Conservation (phyloP, 2,888 invertebrate species). For the Lycocerus yunnanus region DNA sequence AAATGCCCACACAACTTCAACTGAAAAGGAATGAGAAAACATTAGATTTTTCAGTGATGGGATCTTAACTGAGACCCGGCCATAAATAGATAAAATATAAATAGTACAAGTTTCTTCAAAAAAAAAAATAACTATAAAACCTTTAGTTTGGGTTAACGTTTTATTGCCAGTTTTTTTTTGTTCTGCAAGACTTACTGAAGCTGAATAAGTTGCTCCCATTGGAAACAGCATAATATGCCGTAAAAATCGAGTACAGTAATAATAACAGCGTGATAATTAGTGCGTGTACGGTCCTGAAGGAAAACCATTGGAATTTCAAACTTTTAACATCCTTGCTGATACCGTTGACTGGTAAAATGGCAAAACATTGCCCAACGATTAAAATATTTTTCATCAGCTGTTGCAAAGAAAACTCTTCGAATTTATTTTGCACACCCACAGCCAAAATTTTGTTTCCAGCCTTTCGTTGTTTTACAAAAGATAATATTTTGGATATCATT, state of each 20-base stretch:
- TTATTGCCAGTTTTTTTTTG: no score
- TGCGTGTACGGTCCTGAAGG: conserved; percentile 11
- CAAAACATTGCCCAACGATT: conserved; percentile 15
- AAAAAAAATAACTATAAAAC: no score
- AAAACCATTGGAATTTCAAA: conserved; percentile 21
- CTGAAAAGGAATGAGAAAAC: not conserved
- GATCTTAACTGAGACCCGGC: no score
- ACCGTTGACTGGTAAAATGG: conserved; percentile 22
- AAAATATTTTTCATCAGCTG: conserved; percentile 6
- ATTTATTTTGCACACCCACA: not conserved
- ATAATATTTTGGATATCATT: not conserved
- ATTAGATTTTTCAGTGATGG: no score
- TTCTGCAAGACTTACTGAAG: conserved; percentile 10
- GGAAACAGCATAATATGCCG: not conserved
- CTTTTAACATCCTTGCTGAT: not conserved
- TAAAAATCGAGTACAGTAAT: not conserved
- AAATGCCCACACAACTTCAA: conserved; percentile 25
- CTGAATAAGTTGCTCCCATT: conserved; percentile 10
- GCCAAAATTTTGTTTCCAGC: not conserved
- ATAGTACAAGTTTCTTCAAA: no score
- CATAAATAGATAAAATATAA: no score
- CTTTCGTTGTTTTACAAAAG: not conserved
- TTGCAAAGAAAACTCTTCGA: not conserved
- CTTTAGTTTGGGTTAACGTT: no score
- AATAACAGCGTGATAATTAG: not conserved